A percentile compares a stretch with the other conserved stretches of the same genome.
Evolutionary conservation across 1,140 invertebrate species (phyloP).

Genomic region (Platyscapa corneri): DNA sequence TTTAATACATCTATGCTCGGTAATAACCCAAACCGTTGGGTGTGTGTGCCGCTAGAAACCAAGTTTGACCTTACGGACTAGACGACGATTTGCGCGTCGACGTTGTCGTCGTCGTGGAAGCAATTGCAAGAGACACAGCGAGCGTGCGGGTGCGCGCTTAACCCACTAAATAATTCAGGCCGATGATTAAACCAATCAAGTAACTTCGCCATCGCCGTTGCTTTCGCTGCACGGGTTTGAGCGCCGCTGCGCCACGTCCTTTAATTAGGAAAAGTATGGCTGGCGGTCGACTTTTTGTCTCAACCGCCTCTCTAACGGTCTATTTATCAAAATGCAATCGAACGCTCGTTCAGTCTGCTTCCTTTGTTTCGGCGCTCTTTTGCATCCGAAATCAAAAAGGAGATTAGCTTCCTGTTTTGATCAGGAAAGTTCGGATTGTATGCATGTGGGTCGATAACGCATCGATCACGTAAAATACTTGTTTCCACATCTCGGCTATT

Average conservation of each 20-base stretch:
- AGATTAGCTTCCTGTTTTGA: no score
- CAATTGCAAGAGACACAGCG: neutral
- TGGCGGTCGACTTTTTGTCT: neutral
- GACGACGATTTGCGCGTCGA: neutral
- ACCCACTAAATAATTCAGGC: slow-evolving; percentile 32
- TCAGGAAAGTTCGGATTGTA: no score
- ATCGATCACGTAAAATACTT: no score
- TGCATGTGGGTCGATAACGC: no score
- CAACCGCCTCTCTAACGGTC: neutral
- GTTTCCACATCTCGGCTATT: neutral
- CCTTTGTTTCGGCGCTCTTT: no score
- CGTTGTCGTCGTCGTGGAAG: neutral
- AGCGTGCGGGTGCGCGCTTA: neutral
- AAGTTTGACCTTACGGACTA: slow-evolving; percentile 25
- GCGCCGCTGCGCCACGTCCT: neutral
- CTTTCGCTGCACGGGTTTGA: neutral
- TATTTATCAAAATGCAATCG: neutral
- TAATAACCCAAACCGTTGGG: neutral
- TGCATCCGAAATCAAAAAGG: no score
- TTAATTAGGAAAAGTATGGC: slow-evolving; percentile 38
- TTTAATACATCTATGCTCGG: neutral
- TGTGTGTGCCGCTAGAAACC: neutral
- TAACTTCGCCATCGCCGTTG: neutral
- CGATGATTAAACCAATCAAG: slow-evolving; percentile 46
- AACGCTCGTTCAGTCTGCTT: neutral